Percentiles rank a stretch among this genome's conserved stretches.
phyloP scores from a whole-genome alignment of 2,888 invertebrate genomes.

The Drosophila rubida region DNA sequence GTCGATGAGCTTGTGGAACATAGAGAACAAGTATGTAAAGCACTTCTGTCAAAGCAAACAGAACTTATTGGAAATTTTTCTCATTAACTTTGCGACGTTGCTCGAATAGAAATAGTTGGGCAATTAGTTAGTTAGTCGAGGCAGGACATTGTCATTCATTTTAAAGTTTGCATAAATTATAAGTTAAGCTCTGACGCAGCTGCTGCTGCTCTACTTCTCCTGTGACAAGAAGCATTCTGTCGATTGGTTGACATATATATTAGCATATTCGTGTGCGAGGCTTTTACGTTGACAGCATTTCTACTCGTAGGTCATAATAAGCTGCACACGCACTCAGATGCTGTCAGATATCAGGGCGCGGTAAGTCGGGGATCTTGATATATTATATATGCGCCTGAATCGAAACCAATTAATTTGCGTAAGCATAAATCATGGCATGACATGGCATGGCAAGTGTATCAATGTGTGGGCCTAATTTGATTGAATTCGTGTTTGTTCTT shows the following conservation, averaged over 20 bases:
- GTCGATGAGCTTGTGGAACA: not conserved
- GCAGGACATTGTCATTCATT: not conserved
- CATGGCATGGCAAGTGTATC: not conserved
- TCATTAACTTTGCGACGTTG: constrained; percentile 35
- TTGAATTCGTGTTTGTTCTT: not conserved
- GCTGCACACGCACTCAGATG: constrained; percentile 12
- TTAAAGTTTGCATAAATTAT: constrained; percentile 56
- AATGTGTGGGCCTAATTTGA: not conserved
- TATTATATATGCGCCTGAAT: not conserved
- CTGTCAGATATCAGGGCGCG: constrained; percentile 21
- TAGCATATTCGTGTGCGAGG: constrained; percentile 57
- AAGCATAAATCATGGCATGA: not conserved
- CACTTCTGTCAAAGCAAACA: constrained; percentile 33
- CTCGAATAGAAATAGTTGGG: constrained; percentile 9
- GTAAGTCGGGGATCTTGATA: constrained; percentile 7
- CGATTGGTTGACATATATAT: constrained; percentile 74
- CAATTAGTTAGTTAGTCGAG: constrained; percentile 15
- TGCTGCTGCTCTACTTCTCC: not conserved
- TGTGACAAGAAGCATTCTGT: constrained; percentile 41
- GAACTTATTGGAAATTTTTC: constrained; percentile 35
- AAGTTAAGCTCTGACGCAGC: constrained; percentile 24
- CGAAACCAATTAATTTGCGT: constrained; percentile 3
- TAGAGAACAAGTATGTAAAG: constrained; percentile 5
- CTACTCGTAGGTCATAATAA: constrained; percentile 52
- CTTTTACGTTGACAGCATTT: constrained; percentile 29